Base-by-base conservation (phyloP, 2,113 vertebrate species). In the Cariama cristata region DNA sequence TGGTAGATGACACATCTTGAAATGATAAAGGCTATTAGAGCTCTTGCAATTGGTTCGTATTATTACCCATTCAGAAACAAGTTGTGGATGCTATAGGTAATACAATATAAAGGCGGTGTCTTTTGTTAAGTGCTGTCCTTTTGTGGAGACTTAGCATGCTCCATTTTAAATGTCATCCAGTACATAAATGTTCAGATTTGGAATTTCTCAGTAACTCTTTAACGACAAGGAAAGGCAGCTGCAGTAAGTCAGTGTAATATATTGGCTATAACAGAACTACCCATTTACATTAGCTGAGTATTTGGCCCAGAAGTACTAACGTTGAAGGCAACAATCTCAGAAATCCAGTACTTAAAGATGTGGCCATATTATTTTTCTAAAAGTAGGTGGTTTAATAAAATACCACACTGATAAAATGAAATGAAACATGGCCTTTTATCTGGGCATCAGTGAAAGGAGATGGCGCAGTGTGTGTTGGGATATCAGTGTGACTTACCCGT, bases 201-300 rank as follows among this genome's bases (percentile, higher is more conserved):
- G 88, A 91, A 94, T 93, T 94, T 97, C 94, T 91, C 71, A 42
- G 91, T 80, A 96, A 91, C 81, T 89, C 74, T 85, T 93, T 73
- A n/a, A 23, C 79, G 94, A 88, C 40, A 56, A 59, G 75, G 50
- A 47, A 58, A 47, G 83, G 71, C 71, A 83, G 82, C 86, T 96
- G 87, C 93, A 91, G 58, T 9, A 86, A 58, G 75, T 68, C 75
- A 1, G 32, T 50, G 59, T 71, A 44, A 79, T 77, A 7, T 7
- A 58, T 35, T 64, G 56, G 32, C 84, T 83, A 1, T 35, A 82
- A 60, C 18, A 69, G 56, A 88, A 38, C 83, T 71, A 38, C 55
- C 69, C 35, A 6, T 91, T 84, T 79, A 53, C 53, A 30, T 52
- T 68, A 86, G 55, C 80, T 79, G 59, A 63, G 55, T 66, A 23